A percentile compares a stretch with the other conserved stretches of the same genome.
Conservation (phyloP, 2,797 vertebrate species). For the Pipistrellus nathusii region DNA sequence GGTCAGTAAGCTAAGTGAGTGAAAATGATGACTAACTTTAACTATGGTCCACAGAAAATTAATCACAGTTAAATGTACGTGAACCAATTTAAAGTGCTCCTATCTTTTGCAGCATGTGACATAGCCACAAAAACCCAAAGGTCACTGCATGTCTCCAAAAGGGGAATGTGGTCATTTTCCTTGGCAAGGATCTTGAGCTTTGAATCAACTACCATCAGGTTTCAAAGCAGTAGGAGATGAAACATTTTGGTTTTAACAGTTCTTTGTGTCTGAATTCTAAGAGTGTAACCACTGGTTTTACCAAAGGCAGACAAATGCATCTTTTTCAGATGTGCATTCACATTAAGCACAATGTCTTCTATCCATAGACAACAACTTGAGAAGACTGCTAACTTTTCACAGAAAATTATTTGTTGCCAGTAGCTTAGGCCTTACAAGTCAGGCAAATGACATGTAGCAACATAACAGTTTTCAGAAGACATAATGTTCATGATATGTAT, state of each 20-base stretch:
- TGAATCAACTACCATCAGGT: conserved; percentile 3
- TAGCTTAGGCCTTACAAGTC: not conserved
- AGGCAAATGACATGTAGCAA: conserved; percentile 5
- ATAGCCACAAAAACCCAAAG: conserved; percentile 44
- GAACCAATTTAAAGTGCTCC: not conserved
- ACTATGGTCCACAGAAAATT: conserved; percentile 9
- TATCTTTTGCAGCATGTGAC: conserved; percentile 1
- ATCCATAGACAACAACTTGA: not conserved
- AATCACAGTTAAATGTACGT: not conserved
- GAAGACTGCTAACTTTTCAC: not conserved
- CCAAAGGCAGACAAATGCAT: conserved; percentile 10
- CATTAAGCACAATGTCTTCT: not conserved
- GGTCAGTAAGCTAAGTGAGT: conserved; percentile 68
- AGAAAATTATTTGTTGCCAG: not conserved
- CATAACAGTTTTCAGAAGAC: conserved; percentile 28
- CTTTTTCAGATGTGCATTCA: not conserved
- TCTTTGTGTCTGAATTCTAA: conserved; percentile 51
- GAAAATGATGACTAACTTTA: conserved; percentile 63
- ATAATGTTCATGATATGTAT: not conserved
- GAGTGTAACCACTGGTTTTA: not conserved
- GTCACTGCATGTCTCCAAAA: conserved; percentile 45
- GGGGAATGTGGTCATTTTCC: conserved; percentile 24
- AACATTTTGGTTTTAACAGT: conserved; percentile 21
- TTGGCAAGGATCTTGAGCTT: conserved; percentile 31
- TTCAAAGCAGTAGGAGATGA: conserved; percentile 14